Base-by-base conservation (phyloP, 2,113 vertebrate species). In the Oryzias woworae region DNA sequence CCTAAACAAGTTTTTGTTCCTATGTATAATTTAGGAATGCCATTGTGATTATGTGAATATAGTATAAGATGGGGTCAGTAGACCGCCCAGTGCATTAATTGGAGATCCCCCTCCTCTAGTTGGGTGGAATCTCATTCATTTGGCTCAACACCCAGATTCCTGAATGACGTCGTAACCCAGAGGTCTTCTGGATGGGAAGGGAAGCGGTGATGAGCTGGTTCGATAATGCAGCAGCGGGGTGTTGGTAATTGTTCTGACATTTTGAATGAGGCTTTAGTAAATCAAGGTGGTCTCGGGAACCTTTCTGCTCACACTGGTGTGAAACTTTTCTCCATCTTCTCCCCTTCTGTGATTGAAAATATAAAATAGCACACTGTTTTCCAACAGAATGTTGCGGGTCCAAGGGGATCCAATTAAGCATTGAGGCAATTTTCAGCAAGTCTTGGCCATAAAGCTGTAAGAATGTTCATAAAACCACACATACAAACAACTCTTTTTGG, bases 71-170 rank as follows among this genome's bases (percentile, higher is more conserved):
- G 48, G 66, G 71, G 80, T 78, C 84, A 80, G 26, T 75, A 73
- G 77, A 88, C 83, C 84, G 71, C 69, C 81, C 72, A 67, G 73
- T 73, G 47, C 26, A 66, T 71, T 81, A 65, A 86, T 86, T 86
- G 73, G 82, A 59, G 71, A 42, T 47, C 66, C 53, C 69, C 31
- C 45, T 20, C 20, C 16, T 20, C 7, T 17, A 7, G 43, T 69
- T 79, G 53, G 43, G 23, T 69, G 50, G 71, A 84, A 56, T 81
- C 53, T 75, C 59, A 84, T 87, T 87, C 80, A 88, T 18, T 46
- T 64, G 44, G 41, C 48, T 64, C 43, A 28, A 58, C 66, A 62
- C 73, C 73, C 54, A 65, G 71, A 12, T 77, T 20, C 45, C 66
- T 83, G 42, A 80, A 85, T 72, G 71, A 81, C 71, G 81, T 69